Evolutionary conservation across 2,888 invertebrate species (phyloP), one percentile per base, ranked within the genome.

Genomic region (Ectemnius lituratus): DNA sequence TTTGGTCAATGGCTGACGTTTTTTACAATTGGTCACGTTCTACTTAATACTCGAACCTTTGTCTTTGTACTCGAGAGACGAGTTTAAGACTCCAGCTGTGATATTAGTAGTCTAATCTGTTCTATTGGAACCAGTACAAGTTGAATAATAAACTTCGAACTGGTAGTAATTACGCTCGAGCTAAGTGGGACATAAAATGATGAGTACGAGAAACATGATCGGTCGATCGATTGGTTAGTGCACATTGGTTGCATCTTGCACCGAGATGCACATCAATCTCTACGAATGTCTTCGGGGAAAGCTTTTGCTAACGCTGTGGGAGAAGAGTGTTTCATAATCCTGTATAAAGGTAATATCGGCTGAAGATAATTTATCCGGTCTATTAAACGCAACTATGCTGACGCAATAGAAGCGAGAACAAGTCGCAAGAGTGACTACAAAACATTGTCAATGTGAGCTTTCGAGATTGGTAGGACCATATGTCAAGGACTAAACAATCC

Each of bases 321-420:
- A 16, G 62, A 49, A 52, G 20, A n/a, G 6, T 4, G 46, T 73
- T 65, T 67, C 66, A 52, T 73, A 70, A 67, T 56, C 14, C 14
- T 45, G 8, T 37, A 37, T 6, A 20, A 46, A 37, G 57, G 52
- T 57, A 70, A 62, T 62, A 52, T 23, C 46, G 46, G 62, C 58
- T 8, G 37, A 37, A 62, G 74, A 67, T 69, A 59, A 59, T 67
- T 60, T 71, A 47, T 45, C 63, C 61, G 70, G 67, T 74, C 70
- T 61, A 59, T 67, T 74, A 67, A 2, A 6, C n/a, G 61, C 27
- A 49, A 67, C 14, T 52, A 27, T 14, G 62, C 56, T 52, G 60
- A 64, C 63, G 60, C 14, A 56, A 8, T 23, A 60, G 46, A 13
- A 45, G 69, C n/a, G 63, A 66, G 47, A 27, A 52, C 58, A 58